These are phyloP conservation scores for Felis chaus DNA, from an alignment of 2,113 vertebrate genomes.

Conservation along the genomic window DNA sequence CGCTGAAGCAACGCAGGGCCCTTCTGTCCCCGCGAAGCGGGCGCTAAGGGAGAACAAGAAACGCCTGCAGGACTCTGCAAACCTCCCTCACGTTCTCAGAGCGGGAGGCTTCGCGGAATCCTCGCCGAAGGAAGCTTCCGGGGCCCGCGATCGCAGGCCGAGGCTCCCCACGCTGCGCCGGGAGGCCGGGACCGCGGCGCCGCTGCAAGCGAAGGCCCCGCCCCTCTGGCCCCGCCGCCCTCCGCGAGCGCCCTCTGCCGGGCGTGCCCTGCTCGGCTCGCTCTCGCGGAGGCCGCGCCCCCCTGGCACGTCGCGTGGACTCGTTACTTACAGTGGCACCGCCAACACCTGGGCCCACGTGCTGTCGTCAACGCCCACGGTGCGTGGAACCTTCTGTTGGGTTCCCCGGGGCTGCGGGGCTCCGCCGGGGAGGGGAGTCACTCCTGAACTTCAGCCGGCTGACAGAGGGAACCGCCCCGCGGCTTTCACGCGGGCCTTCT, in stretches of 20 bases:
- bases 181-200: fast-evolving
- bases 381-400: fast-evolving
- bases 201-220: no score
- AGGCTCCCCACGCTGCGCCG: fast-evolving
- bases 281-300: neutral
- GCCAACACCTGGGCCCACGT: neutral
- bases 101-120: neutral
- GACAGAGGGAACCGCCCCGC: no score
- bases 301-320: no score
- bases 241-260: neutral
- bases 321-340: no score
- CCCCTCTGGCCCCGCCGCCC: no score
- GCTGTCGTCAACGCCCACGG: no score
- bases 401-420: neutral
- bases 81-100: neutral
- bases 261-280: neutral
- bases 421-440: neutral
- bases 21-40: neutral
- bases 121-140: neutral
- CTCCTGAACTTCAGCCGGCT: no score
- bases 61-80: neutral
- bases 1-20: neutral
- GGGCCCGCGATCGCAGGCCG: no score
- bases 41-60: neutral
- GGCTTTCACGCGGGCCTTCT: neutral